A percentile compares a stretch with the other conserved stretches of the same genome.
These are phyloP conservation scores for Sesia bembeciformis DNA, from an alignment of 2,888 invertebrate genomes.

Conservation along the genomic window DNA sequence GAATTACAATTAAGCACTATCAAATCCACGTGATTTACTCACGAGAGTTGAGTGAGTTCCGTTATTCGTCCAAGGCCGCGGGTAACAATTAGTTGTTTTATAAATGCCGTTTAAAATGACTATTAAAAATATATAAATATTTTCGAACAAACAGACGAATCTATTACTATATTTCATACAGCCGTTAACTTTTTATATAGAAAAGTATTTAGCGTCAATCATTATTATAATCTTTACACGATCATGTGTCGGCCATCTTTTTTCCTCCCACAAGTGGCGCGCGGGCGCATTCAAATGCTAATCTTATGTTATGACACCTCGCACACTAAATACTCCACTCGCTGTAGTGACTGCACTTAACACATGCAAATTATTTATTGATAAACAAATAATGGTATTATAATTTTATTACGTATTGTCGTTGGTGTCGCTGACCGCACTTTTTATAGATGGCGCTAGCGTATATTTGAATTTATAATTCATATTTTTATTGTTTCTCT, in stretches of 20 bases:
- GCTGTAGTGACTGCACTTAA: slow-evolving; percentile 36
- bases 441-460: slow-evolving; percentile 34
- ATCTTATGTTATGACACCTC: slow-evolving; percentile 34
- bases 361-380: slow-evolving; percentile 68
- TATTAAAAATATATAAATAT: too few relatives aligned
- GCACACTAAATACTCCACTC: slow-evolving; percentile 23
- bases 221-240: slow-evolving; percentile 3
- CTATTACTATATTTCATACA: background rate
- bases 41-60: too few relatives aligned
- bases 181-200: slow-evolving; percentile 6
- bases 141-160: background rate
- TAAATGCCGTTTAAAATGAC: too few relatives aligned
- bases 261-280: slow-evolving; percentile 9
- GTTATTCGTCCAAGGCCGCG: too few relatives aligned
- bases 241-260: slow-evolving; percentile 8
- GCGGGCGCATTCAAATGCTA: slow-evolving; percentile 51
- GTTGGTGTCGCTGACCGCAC: slow-evolving; percentile 42
- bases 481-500: slow-evolving; percentile 36
- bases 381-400: slow-evolving; percentile 67
- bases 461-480: slow-evolving; percentile 52
- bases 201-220: slow-evolving; percentile 14
- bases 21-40: too few relatives aligned
- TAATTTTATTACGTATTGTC: slow-evolving; percentile 62
- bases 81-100: too few relatives aligned
- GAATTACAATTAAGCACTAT: too few relatives aligned